phyloP scores from a whole-genome alignment of 1,140 invertebrate genomes.

The Temnothorax longispinosus region DNA sequence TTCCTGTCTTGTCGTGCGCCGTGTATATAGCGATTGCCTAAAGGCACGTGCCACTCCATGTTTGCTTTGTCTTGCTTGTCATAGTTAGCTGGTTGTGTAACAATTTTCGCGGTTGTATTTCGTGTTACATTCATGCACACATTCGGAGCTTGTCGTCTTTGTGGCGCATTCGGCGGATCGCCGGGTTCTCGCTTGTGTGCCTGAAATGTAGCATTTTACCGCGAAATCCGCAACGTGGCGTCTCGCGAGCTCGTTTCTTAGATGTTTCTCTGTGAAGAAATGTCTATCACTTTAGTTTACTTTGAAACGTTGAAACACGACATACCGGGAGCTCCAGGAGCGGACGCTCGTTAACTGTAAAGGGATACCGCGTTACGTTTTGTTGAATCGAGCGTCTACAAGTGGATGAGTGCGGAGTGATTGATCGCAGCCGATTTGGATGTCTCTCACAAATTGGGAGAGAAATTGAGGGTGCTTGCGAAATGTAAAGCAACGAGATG shows the following conservation, averaged over 20 bases:
- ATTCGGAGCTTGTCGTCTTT: not conserved
- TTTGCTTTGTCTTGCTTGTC: slow-evolving; percentile 21
- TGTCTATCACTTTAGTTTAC: slow-evolving; percentile 22
- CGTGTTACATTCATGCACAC: not conserved
- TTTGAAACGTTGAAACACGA: slow-evolving; percentile 51
- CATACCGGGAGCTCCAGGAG: not conserved
- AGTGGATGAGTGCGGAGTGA: slow-evolving; percentile 36
- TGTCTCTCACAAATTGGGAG: slow-evolving; percentile 50
- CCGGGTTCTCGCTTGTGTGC: not conserved
- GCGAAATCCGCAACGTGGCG: slow-evolving; percentile 5
- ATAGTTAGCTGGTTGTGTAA: slow-evolving; percentile 2
- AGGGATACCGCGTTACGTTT: slow-evolving; percentile 38
- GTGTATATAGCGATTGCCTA: not conserved
- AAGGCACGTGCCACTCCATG: not conserved
- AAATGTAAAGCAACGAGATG: slow-evolving; percentile 11
- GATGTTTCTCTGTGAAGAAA: slow-evolving; percentile 22
- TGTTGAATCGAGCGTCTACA: slow-evolving; percentile 23
- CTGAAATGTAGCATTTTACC: not conserved
- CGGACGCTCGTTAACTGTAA: slow-evolving; percentile 43
- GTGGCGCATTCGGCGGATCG: not conserved
- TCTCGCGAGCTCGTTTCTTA: slow-evolving; percentile 37
- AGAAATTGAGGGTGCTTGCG: slow-evolving; percentile 31
- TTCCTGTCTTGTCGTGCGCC: not conserved
- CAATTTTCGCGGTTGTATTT: slow-evolving; percentile 21
- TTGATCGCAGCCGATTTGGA: slow-evolving; percentile 48